These are phyloP conservation scores for Stomorhina lunata DNA, from an alignment of 2,888 invertebrate species.

Conservation along the genomic window DNA sequence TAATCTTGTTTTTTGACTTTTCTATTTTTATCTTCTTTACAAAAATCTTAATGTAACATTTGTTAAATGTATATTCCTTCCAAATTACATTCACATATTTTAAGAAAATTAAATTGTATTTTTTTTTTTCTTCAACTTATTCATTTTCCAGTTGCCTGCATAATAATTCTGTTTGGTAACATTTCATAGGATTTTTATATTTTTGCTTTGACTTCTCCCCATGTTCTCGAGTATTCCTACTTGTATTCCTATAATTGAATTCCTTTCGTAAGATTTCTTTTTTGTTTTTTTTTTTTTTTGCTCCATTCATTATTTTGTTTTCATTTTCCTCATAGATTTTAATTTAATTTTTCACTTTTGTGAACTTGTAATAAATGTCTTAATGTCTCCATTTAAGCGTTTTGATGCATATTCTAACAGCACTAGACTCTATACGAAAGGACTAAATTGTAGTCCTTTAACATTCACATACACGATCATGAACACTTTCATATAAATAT, in stretches of 20 bases:
- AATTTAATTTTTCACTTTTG: conserved; percentile 63
- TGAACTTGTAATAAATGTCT: conserved; percentile 61
- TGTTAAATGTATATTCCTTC: not conserved
- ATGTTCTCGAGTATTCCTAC: not conserved
- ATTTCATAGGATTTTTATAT: not conserved
- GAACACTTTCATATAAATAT: not conserved
- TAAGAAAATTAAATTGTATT: not conserved
- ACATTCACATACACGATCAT: not conserved
- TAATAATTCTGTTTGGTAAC: conserved; percentile 11
- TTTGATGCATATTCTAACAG: conserved; percentile 42
- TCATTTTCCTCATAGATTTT: conserved; percentile 38
- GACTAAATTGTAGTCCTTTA: not conserved
- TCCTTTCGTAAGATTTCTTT: too few species aligned
- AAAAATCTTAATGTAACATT: not conserved
- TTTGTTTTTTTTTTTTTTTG: not conserved
- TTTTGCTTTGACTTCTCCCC: not conserved
- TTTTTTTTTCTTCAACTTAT: not conserved
- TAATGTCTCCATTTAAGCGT: conserved; percentile 61
- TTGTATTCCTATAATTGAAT: conserved; percentile 45
- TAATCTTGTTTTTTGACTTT: too few species aligned
- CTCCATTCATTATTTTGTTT: too few species aligned
- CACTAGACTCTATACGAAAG: not conserved
- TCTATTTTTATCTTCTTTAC: not conserved
- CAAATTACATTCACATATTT: not conserved
- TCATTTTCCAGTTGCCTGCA: conserved; percentile 45